A percentile compares a stretch with the other conserved stretches of the same genome.
Evolutionary conservation across 2,888 invertebrate genomes (phyloP).

Genomic region (Brachyptera risi): DNA sequence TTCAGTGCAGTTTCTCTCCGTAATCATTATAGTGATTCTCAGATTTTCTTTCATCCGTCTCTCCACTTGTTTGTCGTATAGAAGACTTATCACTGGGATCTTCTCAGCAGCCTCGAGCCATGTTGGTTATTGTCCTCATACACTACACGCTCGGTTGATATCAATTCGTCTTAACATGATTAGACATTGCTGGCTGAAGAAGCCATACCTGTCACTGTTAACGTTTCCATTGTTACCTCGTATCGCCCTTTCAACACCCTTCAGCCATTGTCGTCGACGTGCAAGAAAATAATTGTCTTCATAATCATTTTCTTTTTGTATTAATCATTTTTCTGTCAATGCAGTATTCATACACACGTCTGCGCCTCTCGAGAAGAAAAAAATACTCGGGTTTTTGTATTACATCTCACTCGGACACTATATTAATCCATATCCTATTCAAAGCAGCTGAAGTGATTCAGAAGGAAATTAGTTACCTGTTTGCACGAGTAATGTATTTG

Average conservation of each 20-base stretch:
- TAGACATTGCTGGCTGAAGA: neutral
- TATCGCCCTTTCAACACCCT: conserved; percentile 11
- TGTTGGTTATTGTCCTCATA: neutral
- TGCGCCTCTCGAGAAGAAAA: neutral
- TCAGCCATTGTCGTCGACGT: conserved; percentile 3
- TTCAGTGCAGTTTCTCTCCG: no score
- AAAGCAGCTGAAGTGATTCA: neutral
- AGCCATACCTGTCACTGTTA: conserved; percentile 14
- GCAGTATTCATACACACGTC: neutral
- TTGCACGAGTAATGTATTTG: conserved; percentile 1
- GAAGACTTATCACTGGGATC: neutral
- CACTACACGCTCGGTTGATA: neutral
- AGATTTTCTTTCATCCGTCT: neutral
- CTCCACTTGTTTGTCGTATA: neutral
- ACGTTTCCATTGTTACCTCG: neutral
- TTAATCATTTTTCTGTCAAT: neutral
- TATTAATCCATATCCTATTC: no score
- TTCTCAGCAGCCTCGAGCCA: neutral
- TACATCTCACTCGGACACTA: no score
- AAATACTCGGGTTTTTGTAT: no score
- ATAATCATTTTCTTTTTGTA: conserved; percentile 5
- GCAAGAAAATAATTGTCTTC: conserved; percentile 7
- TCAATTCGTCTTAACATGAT: conserved; percentile 17
- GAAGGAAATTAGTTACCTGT: neutral
- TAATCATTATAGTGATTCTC: no score